Evolutionary conservation across 2,888 invertebrate genomes (phyloP), one percentile per base, ranked within the genome.

Genomic region (Alloplasta piceator): DNA sequence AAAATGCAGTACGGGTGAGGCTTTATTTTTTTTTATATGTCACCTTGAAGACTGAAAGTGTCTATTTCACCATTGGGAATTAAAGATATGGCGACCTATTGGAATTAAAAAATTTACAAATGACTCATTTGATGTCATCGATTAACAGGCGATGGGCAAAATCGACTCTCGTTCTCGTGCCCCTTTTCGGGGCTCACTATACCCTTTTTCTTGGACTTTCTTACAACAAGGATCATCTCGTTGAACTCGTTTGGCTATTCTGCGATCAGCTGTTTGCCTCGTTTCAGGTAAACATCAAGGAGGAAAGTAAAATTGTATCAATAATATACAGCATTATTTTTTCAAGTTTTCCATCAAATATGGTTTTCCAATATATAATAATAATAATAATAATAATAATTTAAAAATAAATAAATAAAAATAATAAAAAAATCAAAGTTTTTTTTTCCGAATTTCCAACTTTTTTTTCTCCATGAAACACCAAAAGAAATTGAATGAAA

Each of bases 131-230:
- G 26, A 26, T 26, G 3, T 26, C 3, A 26, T 26, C 26, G 26
- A 26, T 26, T 26, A 26, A 26, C 84, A 95, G 95, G 85, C 93
- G 94, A 87, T 93, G 95, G 91, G 93, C 95, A 9, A 94, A 94
- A 84, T 95, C 95, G 0, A 95, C 95, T 0, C 88, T 95, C 78
- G 94, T 95, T 9, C 91, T 95, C 66, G 94, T 95, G n/a, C 95
- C 95, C 0, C 92, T 95, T 6, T 95, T 95, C 87, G 95, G 95
- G 2, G 94, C 95, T 6, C 95, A 95, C 82, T 95, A 95, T 85
- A 93, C 93, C 4, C 89, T 95, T 12, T 94, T 95, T 48, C 88
- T 94, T 16, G 92, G 93, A 6, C 91, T 95, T 83, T 93, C 93
- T 5, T 93, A 93, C 82, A 91, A 92, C 41, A 87, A 92, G 39